Base-by-base conservation (phyloP, 2,113 vertebrate species). In the Pangasianodon gigas region DNA sequence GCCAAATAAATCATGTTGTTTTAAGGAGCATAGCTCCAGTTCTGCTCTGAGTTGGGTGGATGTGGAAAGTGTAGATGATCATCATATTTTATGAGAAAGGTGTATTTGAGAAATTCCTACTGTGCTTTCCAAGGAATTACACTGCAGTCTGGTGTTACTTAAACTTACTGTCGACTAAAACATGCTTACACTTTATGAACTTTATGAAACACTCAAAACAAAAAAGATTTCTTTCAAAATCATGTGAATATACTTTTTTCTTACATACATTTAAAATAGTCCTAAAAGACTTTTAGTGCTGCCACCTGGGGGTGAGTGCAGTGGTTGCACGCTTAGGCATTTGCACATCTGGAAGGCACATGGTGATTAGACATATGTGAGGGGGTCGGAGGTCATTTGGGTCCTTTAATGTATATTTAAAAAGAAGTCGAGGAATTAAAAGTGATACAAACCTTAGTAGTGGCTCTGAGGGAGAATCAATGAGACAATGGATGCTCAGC, bases 311-410 rank as follows among this genome's bases (percentile, higher is more conserved):
- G 95, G 93, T 58, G 29, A 48, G 65, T 26, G 21, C 19, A 1
- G 54, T 65, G 71, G 48, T 87, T 6, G 83, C 65, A 87, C 19
- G 44, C 44, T 62, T 51, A 51, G 91, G 82, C 87, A 92, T 37
- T 18, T 90, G 71, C 92, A 95, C 96, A 96, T 96, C 94, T 96
- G 95, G 95, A 94, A 92, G 92, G 90, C 96, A 96, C 93, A 95
- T 96, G 95, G 90, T 87, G 62, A 69, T 62, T 13, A 95, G 91
- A 94, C 94, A 94, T 93, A 96, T 95, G 93, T 89, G 75, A 79
- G 91, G 87, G 85, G 93, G 94, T 93, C 92, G 93, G 60, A 84
- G 94, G 94, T 95, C 93, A 92, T 81, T 44, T 8, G 69, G 91
- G 86, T 86, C 75, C 93, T 95, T 94, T 93, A 93, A 91, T 92